Conservation (phyloP, 2,797 vertebrate genomes). For the Mico argentatus region DNA sequence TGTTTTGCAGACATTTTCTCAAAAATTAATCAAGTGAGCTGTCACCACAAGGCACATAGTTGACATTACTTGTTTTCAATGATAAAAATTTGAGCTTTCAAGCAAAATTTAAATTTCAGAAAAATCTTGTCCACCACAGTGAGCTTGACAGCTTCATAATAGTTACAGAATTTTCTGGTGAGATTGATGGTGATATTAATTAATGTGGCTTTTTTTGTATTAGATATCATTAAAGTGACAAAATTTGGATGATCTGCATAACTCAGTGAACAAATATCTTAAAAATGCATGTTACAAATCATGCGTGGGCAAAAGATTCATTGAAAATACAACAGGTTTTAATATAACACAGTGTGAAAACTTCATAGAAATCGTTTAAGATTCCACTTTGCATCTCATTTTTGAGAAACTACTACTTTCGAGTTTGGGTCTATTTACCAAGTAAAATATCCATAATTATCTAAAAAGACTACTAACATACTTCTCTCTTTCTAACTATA, state of each 20-base stretch:
- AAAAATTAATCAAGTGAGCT: conserved; percentile 17
- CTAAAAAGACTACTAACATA: not conserved
- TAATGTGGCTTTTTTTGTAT: not conserved
- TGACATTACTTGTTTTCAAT: not conserved
- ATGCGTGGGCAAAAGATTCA: not conserved
- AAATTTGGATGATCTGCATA: conserved; percentile 4
- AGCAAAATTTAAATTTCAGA: conserved; percentile 25
- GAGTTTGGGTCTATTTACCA: conserved; percentile 22
- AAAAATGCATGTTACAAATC: not conserved
- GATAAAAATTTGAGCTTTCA: not conserved
- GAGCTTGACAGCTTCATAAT: not conserved
- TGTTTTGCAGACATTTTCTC: conserved; percentile 21
- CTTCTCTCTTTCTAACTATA: not conserved
- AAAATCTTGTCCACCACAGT: not conserved
- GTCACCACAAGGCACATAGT: not conserved
- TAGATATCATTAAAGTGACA: not conserved
- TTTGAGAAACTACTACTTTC: not conserved
- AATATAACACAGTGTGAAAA: not conserved
- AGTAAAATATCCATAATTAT: not conserved
- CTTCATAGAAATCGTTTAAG: not conserved
- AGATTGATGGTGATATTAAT: conserved; percentile 1
- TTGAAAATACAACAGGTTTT: not conserved
- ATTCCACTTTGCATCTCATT: not conserved
- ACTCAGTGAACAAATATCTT: not conserved
- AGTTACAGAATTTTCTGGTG: conserved; percentile 9